A percentile compares a stretch with the other conserved stretches of the same genome.
Evolutionary conservation across 2,888 invertebrate species (phyloP).

Genomic region (Philhelius pedissequus): DNA sequence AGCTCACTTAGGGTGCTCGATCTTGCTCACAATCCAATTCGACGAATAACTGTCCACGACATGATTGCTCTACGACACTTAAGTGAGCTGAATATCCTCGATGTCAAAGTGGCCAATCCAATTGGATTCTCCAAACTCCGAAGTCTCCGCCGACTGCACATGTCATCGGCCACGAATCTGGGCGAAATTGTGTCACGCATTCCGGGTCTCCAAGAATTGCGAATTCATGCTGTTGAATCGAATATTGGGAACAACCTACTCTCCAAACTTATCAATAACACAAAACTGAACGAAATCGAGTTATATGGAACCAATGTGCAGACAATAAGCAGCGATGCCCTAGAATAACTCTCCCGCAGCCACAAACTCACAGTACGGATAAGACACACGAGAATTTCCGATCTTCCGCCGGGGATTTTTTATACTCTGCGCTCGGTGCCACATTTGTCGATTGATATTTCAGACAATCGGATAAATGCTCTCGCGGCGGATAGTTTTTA

Average conservation of each 20-base stretch:
- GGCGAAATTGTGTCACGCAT: constrained; percentile 86
- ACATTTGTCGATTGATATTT: constrained; percentile 89
- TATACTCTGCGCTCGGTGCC: constrained; percentile 88
- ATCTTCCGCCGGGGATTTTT: constrained; percentile 89
- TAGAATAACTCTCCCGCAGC: constrained; percentile 86
- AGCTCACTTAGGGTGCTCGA: constrained; percentile 87
- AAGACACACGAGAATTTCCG: constrained; percentile 87
- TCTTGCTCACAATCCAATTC: constrained; percentile 89
- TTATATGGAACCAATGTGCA: constrained; percentile 88
- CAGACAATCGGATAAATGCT: constrained; percentile 88
- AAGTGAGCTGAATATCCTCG: constrained; percentile 86
- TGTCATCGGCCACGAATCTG: constrained; percentile 86
- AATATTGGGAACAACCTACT: constrained; percentile 86
- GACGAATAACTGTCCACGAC: constrained; percentile 84
- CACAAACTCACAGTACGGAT: constrained; percentile 89
- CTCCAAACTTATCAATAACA: constrained; percentile 85
- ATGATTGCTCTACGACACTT: constrained; percentile 82
- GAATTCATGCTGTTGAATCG: constrained; percentile 87
- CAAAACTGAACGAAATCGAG: constrained; percentile 88
- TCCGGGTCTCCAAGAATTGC: constrained; percentile 86
- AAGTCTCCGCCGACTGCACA: constrained; percentile 87
- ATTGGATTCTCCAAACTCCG: constrained; percentile 86
- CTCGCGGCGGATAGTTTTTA: constrained; percentile 92
- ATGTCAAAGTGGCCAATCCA: constrained; percentile 87
- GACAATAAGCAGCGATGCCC: constrained; percentile 87